Base-by-base conservation (phyloP, 2,888 invertebrate species). In the Gymnoscelis rufifasciata region DNA sequence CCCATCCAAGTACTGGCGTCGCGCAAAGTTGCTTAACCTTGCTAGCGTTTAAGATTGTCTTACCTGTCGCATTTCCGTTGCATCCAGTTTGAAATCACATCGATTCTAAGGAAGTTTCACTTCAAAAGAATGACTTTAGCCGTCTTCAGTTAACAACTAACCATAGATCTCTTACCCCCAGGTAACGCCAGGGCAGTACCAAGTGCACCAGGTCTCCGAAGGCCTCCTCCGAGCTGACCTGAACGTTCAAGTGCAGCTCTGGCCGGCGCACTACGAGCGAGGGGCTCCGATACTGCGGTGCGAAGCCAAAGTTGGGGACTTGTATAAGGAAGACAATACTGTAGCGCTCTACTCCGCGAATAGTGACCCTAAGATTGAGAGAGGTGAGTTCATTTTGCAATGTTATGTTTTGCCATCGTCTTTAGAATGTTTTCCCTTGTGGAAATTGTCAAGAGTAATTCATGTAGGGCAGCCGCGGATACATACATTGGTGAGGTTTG, bases 361-460 rank as follows among this genome's bases (percentile, higher is more conserved):
- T 44, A 90, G 92, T 38, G 92, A 93, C 64, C 93, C 93, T 41
- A 90, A 92, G 60, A 93, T 93, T 51, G 92, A 92, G 75, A 90
- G 92, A 90, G 92, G 93, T 92, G 66, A 80, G 80, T 13, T 30
- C 2, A 19, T 3, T 3, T 3, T 19, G 19, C 19, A 19, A 19
- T 19, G n/a, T n/a, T n/a, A n/a, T n/a, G n/a, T n/a, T n/a, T n/a
- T n/a, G n/a, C n/a, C n/a, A n/a, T n/a, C n/a, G n/a, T n/a, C n/a
- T n/a, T n/a, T n/a, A n/a, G n/a, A n/a, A n/a, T n/a, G n/a, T n/a
- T n/a, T n/a, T n/a, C n/a, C n/a, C n/a, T n/a, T n/a, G n/a, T n/a
- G n/a, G n/a, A n/a, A n/a, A n/a, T n/a, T n/a, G n/a, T n/a, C n/a
- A n/a, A n/a, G n/a, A n/a, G n/a, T n/a, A n/a, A n/a, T n/a, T n/a